These are phyloP conservation scores for Danionella cerebrum DNA, from an alignment of 2,113 vertebrate genomes.

Conservation along the genomic window DNA sequence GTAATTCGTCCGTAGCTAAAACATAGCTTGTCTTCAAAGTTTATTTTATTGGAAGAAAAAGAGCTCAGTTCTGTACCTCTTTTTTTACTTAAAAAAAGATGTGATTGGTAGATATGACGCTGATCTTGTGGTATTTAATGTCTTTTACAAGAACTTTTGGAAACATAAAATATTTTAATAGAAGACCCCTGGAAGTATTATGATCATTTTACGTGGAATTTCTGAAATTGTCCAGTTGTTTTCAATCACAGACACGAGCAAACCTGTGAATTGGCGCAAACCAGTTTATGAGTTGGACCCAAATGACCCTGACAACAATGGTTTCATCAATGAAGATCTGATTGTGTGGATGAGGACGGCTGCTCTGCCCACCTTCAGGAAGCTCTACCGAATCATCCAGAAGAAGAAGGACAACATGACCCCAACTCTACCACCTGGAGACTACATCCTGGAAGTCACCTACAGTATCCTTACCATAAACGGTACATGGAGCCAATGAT, in stretches of 20 bases:
- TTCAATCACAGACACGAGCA: conserved; percentile 65
- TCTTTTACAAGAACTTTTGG: no score
- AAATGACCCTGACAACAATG: conserved; percentile 74
- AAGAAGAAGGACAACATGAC: conserved; percentile 61
- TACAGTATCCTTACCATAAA: conserved; percentile 97
- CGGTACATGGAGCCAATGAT: neutral
- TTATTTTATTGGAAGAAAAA: no score
- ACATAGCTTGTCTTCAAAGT: no score
- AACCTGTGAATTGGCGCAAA: conserved; percentile 86
- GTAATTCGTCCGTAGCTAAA: no score
- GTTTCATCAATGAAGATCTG: conserved; percentile 97
- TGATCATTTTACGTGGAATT: no score
- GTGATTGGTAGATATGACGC: no score
- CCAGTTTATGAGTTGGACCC: conserved; percentile 79
- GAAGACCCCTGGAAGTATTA: no score
- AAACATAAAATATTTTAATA: no score
- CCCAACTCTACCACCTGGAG: conserved; percentile 80
- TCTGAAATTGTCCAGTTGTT: neutral
- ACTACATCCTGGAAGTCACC: conserved; percentile 72
- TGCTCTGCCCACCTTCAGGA: conserved; percentile 91
- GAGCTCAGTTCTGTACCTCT: no score
- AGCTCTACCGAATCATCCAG: conserved; percentile 92
- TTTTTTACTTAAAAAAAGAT: no score
- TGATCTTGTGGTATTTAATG: no score
- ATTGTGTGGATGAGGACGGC: conserved; percentile 99